These are phyloP conservation scores for Chelonus formosanus DNA, from an alignment of 2,888 invertebrate genomes.

Conservation along the genomic window DNA sequence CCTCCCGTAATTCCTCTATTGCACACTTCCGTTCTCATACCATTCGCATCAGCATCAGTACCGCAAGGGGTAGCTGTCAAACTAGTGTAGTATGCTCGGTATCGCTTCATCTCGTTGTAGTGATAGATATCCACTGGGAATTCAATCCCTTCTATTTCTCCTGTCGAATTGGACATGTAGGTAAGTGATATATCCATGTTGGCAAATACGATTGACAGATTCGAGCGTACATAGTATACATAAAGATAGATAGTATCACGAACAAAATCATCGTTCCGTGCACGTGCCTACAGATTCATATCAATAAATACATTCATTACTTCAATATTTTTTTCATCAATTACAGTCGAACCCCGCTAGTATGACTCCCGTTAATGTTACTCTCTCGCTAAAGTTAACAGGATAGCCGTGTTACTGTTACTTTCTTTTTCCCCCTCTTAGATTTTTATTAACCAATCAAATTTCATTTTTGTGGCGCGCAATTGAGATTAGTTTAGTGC, in stretches of 20 bases:
- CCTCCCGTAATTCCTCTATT: constrained; percentile 40
- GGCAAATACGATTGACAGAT: constrained; percentile 59
- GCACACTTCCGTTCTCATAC: constrained; percentile 31
- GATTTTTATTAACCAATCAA: too few relatives aligned
- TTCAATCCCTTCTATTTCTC: not conserved
- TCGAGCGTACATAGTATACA: constrained; percentile 37
- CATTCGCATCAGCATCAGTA: constrained; percentile 33
- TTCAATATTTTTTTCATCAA: not conserved
- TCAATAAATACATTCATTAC: not conserved
- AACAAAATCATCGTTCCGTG: constrained; percentile 1
- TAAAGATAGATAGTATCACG: not conserved
- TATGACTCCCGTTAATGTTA: too few relatives aligned
- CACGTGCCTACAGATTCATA: constrained; percentile 1
- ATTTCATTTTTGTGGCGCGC: too few relatives aligned
- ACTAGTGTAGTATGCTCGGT: constrained; percentile 14
- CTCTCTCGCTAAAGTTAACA: too few relatives aligned
- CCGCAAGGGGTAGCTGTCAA: constrained; percentile 9
- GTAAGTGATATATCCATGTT: constrained; percentile 59
- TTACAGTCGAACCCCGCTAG: too few relatives aligned
- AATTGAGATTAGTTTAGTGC: too few relatives aligned
- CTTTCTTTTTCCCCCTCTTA: too few relatives aligned
- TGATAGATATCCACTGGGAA: constrained; percentile 3
- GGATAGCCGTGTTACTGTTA: too few relatives aligned
- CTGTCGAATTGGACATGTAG: constrained; percentile 44
- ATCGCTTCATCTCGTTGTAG: constrained; percentile 38